A percentile compares a stretch with the other conserved stretches of the same genome.
Evolutionary conservation across 37 sponge, comb jelly and placozoan species (phyloP).

Genomic region (Dysidea cf. avara): DNA sequence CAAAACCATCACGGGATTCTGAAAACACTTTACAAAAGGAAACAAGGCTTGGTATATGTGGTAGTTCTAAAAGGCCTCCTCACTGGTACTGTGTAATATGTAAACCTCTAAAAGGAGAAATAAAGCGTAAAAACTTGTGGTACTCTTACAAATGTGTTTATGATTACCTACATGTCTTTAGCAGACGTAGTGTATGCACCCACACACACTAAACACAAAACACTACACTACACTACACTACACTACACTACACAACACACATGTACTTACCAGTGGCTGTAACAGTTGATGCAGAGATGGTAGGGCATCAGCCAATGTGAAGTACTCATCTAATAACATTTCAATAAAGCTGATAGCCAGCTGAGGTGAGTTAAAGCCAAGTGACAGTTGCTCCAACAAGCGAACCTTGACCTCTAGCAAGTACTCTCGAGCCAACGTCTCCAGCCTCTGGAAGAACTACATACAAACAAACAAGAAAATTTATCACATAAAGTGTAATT

Average conservation of each 20-base stretch:
- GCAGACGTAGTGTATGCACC: not conserved
- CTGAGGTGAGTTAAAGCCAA: conserved; percentile 76
- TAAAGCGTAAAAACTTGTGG: too few species aligned
- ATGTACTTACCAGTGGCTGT: conserved; percentile 57
- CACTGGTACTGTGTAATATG: too few species aligned
- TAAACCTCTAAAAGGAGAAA: too few species aligned
- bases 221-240: not conserved
- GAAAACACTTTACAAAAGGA: too few species aligned
- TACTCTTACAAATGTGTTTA: too few species aligned
- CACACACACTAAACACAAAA: not conserved
- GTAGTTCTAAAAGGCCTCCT: too few species aligned
- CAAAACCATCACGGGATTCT: too few species aligned
- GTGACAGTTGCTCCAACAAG: conserved; percentile 80
- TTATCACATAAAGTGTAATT: too few species aligned
- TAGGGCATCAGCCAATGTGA: conserved; percentile 52
- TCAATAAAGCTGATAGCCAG: conserved; percentile 84
- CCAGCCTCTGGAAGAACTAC: conserved; percentile 86
- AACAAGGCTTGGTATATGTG: too few species aligned
- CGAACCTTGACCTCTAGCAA: conserved; percentile 84
- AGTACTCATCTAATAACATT: conserved; percentile 78
- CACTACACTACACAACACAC: too few species aligned
- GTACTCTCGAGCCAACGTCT: conserved; percentile 82
- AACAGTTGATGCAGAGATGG: conserved; percentile 66
- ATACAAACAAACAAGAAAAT: too few species aligned
- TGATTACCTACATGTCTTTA: not conserved